Percentiles rank a stretch among this genome's conserved stretches.
These are phyloP conservation scores for Aradophagus sp. DNA, from an alignment of 1,140 invertebrate genomes.

Conservation along the genomic window DNA sequence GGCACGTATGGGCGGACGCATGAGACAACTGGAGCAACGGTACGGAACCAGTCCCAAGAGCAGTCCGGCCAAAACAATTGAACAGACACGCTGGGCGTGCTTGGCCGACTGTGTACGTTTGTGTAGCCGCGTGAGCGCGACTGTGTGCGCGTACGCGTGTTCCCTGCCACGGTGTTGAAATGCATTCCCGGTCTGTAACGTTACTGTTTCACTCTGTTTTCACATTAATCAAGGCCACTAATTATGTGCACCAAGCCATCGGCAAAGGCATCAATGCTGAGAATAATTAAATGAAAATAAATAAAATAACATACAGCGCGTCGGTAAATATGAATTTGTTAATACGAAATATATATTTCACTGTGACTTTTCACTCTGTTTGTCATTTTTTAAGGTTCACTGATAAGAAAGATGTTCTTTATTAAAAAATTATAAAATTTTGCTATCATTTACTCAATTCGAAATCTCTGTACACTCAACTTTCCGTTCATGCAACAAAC, in stretches of 20 bases:
- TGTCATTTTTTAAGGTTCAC: no score
- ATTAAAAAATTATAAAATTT: no score
- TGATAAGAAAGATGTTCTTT: no score
- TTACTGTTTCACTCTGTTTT: slow-evolving; percentile 36
- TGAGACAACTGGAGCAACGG: neutral
- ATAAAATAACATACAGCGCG: no score
- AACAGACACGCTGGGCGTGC: slow-evolving; percentile 9
- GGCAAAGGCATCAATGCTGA: no score
- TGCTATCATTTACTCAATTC: no score
- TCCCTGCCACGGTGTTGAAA: slow-evolving; percentile 23
- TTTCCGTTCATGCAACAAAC: no score
- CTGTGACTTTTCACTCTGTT: no score
- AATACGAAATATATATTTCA: no score
- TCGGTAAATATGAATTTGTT: no score
- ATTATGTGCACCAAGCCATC: slow-evolving; percentile 50
- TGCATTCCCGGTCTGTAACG: slow-evolving; percentile 36
- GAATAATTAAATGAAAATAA: no score
- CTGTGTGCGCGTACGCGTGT: neutral
- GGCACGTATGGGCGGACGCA: neutral
- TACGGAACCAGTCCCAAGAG: slow-evolving; percentile 11
- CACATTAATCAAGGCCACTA: slow-evolving; percentile 53
- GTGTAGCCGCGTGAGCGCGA: neutral
- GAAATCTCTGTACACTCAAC: no score
- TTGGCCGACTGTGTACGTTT: slow-evolving; percentile 3
- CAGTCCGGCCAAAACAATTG: slow-evolving; percentile 36